Conservation (phyloP, 2,797 vertebrate genomes). For the Acrocephalus scirpaceus region DNA sequence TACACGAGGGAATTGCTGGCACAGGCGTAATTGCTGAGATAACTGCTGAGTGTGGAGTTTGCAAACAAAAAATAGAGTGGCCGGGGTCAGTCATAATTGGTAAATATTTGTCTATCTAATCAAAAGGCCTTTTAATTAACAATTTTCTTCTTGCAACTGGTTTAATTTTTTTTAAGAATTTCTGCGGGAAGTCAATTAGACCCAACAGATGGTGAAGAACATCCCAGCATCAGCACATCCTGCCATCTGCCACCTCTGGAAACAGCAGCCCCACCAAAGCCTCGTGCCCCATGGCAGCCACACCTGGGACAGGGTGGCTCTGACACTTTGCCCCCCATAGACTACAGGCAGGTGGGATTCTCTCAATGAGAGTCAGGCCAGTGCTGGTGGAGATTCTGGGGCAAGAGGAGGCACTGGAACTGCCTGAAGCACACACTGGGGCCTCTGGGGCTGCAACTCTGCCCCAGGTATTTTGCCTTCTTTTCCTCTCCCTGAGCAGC, state of each 20-base stretch:
- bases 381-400: background rate
- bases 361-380: fast-evolving
- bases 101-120: slow-evolving; percentile 83
- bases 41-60: slow-evolving; percentile 64
- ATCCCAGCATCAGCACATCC: slow-evolving; percentile 66
- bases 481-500: background rate
- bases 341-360: background rate
- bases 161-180: slow-evolving; percentile 72
- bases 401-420: background rate
- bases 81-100: slow-evolving; percentile 75
- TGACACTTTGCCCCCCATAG: background rate
- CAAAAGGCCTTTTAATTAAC: slow-evolving; percentile 82
- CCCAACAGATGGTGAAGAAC: slow-evolving; percentile 75
- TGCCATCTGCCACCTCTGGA: slow-evolving; percentile 71
- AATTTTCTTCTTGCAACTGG: slow-evolving; percentile 75
- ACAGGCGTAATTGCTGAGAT: slow-evolving; percentile 32
- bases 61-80: slow-evolving; percentile 57
- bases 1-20: background rate
- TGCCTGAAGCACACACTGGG: fast-evolving
- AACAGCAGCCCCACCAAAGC: background rate
- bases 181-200: slow-evolving; percentile 79
- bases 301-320: background rate
- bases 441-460: background rate
- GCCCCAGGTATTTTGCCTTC: background rate
- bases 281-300: background rate